Base-by-base conservation (phyloP, 1,140 invertebrate species). In the Glomeris maerens region DNA sequence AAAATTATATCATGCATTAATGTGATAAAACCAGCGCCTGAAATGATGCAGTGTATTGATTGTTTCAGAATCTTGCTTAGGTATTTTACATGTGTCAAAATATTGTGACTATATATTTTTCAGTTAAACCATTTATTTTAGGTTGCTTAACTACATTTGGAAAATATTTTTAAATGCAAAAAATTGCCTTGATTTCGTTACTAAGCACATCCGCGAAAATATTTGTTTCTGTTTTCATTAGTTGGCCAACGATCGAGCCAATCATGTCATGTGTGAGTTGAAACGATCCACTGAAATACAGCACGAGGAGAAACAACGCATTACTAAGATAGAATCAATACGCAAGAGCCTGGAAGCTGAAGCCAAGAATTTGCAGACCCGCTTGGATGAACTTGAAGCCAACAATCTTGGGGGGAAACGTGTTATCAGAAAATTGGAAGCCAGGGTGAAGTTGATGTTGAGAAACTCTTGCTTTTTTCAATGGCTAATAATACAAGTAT, bases 281-380 rank as follows among this genome's bases (percentile, higher is more conserved):
- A 91, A 92, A 70, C 86, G 91, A 66, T 88, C 86, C 57, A 80
- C 93, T 22, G 90, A 95, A 66, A 76, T 86, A 57, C 72, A 95
- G 47, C 87, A 94, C 63, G 90, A 94, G 66, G 91, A 96, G 72
- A 86, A 92, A 69, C 90, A 95, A 66, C 87, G 91, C 60, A 84
- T 91, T 57, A 83, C 94, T 52, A 95, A 95, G 75, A 89, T 95
- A 68, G 92, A 96, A 73, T 82, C 90, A 54, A 85, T 95, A 72
- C 92, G 93, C 76, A 95, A 96, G 72, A 89, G 87, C 41, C 76
- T 96, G 59, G 92, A 96, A 70, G 87, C 89, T 64, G 89, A 93
- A 77, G 89, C 95, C 50, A 93, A 92, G 77, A 94, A 91, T 70
- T 70, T 96, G 61, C 90, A 87, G 59, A 77, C 95, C 48, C 83